phyloP scores from a whole-genome alignment of 2,888 invertebrate species.

The Standfussiana lucernea region DNA sequence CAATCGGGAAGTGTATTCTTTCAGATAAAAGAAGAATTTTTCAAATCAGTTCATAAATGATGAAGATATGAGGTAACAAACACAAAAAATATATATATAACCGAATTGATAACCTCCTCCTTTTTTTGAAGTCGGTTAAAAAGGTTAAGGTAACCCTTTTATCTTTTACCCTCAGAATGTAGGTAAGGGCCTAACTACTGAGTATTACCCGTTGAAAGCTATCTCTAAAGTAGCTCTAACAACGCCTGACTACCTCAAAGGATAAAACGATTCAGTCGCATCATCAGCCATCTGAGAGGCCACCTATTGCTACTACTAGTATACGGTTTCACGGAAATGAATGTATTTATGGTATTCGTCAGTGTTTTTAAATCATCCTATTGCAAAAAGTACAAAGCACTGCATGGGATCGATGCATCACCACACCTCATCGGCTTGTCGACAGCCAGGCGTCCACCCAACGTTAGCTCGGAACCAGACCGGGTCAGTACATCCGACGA shows the following conservation, averaged over 20 bases:
- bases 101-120: no score
- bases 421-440: not conserved
- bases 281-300: not conserved
- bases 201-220: not conserved
- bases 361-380: not conserved
- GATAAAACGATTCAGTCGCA: not conserved
- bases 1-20: no score
- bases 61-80: no score
- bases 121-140: no score
- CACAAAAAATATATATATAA: no score
- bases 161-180: not conserved
- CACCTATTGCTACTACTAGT: not conserved
- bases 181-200: not conserved
- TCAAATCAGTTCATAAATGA: no score
- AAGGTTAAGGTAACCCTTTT: not conserved
- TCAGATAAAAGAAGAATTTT: no score
- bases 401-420: not conserved
- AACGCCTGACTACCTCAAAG: not conserved
- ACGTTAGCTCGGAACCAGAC: not conserved
- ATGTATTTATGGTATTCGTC: not conserved
- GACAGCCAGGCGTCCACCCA: not conserved
- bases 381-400: not conserved
- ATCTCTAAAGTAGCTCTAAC: not conserved
- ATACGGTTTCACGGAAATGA: not conserved
- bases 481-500: not conserved